Evolutionary conservation across 1,140 invertebrate genomes (phyloP), one percentile per base, ranked within the genome.

Genomic region (Macrosteles quadrilineatus): DNA sequence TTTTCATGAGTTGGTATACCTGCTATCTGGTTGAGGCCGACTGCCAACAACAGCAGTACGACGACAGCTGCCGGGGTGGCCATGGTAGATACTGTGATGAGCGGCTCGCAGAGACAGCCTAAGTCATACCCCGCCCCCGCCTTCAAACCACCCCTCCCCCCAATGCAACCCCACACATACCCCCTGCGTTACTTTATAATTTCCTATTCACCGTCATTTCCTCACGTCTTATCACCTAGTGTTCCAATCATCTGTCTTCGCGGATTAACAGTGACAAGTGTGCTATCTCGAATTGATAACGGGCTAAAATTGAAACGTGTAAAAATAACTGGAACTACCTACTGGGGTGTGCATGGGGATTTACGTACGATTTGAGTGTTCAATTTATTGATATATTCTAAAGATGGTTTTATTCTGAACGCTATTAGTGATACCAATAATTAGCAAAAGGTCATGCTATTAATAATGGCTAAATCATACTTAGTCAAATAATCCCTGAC

Each of bases 121-220:
- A 50, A 19, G 47, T 50, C 47, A 9, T 17, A 17, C 9, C 9
- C 36, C 36, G 36, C 47, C 47, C 47, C 47, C 47, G 47, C 47
- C 47, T n/a, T 14, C 32, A 36, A 36, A 36, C 32, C 14, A 4
- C 21, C 47, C 47, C 47, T 50, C 47, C 47, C n/a, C 47, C 21
- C 47, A 9, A 43, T 43, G 9, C 36, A 9, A 9, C 17, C 36
- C 36, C 9, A 9, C 36, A 11, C 9, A 9, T 11, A 9, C 47
- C 21, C 6, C 47, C 4, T n/a, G n/a, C n/a, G 47, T 50, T n/a
- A 50, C n/a, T 50, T 50, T 50, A 50, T 50, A 4, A 50, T 50
- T 50, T 50, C 47, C 47, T 50, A 50, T 50, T 50, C 47, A 23
- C 47, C 21, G 47, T 50, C 47, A 50, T 50, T 50, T 50, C 47